Conservation (phyloP, 2,113 vertebrate species). For the Varanus komodoensis region DNA sequence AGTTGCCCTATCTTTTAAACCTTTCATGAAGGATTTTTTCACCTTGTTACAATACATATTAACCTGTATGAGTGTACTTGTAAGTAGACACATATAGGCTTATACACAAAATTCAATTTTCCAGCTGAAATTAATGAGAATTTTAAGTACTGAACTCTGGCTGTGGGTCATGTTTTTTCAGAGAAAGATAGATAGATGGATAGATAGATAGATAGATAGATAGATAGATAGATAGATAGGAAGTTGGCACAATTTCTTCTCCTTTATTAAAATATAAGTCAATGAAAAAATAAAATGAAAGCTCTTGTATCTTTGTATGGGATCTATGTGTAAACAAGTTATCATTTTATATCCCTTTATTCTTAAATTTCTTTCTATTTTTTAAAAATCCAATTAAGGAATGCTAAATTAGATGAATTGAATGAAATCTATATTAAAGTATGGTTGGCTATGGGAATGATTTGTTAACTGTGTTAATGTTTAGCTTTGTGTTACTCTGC, state of each 20-base stretch:
- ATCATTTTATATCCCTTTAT: not conserved
- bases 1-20: not conserved
- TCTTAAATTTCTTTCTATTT: not conserved
- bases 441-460: not conserved
- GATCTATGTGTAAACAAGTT: no score
- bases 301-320: no score
- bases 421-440: not conserved
- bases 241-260: not conserved
- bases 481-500: not conserved
- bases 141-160: not conserved
- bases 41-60: not conserved
- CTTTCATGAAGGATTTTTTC: constrained; percentile 35
- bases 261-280: no score
- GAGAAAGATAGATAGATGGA: no score
- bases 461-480: not conserved
- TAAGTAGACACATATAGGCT: not conserved
- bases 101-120: not conserved
- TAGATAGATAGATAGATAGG: no score
- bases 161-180: not conserved
- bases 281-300: no score
- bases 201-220: no score
- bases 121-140: not conserved
- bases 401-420: not conserved
- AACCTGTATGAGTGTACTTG: not conserved
- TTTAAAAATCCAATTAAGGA: not conserved